A percentile compares a stretch with the other conserved stretches of the same genome.
Conservation (phyloP, 1,140 invertebrate species). For the Heliconius himera region DNA sequence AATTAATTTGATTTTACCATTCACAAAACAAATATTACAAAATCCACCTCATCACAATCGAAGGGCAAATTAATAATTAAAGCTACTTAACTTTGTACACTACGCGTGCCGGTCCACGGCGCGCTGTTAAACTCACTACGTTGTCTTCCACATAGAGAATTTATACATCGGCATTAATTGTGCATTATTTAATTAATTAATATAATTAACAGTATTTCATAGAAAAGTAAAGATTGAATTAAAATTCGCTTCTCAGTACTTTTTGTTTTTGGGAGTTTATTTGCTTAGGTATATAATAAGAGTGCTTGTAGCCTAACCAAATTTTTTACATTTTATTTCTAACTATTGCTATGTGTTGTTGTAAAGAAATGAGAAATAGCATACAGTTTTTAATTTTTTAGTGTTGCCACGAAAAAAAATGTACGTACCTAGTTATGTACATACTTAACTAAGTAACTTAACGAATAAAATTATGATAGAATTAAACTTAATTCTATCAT, state of each 20-base stretch:
- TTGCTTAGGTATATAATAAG: not conserved
- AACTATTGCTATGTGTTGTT: too few relatives aligned
- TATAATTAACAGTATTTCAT: not conserved
- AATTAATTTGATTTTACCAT: too few relatives aligned
- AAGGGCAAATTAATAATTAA: slow-evolving; percentile 30
- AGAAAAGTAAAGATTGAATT: not conserved
- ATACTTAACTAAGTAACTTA: too few relatives aligned
- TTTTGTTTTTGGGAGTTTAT: not conserved
- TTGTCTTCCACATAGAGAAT: slow-evolving; percentile 72
- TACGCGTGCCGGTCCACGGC: slow-evolving; percentile 49
- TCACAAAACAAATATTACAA: not conserved
- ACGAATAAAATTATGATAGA: too few relatives aligned
- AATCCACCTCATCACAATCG: slow-evolving; percentile 43
- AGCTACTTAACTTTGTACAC: slow-evolving; percentile 46
- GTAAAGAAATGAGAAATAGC: too few relatives aligned
- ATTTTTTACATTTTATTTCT: not conserved
- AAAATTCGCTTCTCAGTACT: not conserved
- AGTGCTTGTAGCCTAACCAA: not conserved
- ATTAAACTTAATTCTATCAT: too few relatives aligned
- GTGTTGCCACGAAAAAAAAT: not conserved
- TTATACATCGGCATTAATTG: slow-evolving; percentile 54
- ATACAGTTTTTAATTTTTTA: too few relatives aligned
- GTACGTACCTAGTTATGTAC: too few relatives aligned
- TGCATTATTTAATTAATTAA: slow-evolving; percentile 30
- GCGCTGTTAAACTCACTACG: slow-evolving; percentile 67